phyloP scores from a whole-genome alignment of 2,113 vertebrate species.

The Tragelaphus imberbis region DNA sequence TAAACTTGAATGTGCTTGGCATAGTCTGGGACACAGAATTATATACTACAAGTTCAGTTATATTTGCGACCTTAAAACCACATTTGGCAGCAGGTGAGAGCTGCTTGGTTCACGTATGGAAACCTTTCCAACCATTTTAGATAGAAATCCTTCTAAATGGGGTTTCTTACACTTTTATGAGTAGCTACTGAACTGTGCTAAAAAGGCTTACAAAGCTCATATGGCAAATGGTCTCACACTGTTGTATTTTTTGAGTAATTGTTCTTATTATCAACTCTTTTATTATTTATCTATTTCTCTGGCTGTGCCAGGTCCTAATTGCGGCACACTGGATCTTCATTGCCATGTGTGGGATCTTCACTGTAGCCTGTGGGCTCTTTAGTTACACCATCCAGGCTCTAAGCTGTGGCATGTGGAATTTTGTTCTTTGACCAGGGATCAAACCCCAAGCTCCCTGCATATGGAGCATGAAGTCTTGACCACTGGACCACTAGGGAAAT shows the following conservation, averaged over 20 bases:
- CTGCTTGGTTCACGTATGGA: neutral
- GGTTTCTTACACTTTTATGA: neutral
- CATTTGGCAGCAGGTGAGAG: neutral
- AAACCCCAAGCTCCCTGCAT: neutral
- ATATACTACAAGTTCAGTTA: neutral
- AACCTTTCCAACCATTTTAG: neutral
- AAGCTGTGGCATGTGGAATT: neutral
- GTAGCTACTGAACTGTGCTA: neutral
- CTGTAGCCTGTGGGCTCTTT: neutral
- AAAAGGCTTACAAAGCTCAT: neutral
- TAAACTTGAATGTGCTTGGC: neutral
- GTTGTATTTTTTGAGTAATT: neutral
- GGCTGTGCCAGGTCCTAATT: neutral
- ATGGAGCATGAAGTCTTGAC: neutral
- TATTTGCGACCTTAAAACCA: neutral
- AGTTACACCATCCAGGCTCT: neutral
- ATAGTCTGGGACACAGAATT: neutral
- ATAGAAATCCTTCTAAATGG: slow-evolving; percentile 22
- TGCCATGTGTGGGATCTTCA: neutral
- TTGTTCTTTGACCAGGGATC: neutral
- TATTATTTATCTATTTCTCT: neutral
- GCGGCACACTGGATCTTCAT: neutral
- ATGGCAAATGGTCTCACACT: neutral
- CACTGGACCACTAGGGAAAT: neutral
- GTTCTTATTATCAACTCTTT: neutral